Evolutionary conservation across 2,888 invertebrate genomes (phyloP).

Genomic region (Drosophila niveifrons): DNA sequence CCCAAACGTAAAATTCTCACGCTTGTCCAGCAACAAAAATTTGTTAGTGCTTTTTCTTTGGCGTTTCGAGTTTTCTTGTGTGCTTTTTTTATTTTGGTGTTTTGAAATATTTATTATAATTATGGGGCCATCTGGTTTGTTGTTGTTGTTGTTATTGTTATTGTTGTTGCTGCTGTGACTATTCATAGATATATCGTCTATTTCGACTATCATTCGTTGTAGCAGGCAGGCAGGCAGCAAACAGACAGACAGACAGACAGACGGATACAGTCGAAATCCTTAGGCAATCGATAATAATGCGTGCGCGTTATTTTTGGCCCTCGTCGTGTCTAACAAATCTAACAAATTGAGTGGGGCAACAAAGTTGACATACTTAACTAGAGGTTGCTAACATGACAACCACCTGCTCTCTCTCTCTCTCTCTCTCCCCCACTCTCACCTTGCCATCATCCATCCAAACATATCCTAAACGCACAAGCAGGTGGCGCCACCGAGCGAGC

Average conservation of each 20-base stretch:
- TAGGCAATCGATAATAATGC: slow-evolving; percentile 52
- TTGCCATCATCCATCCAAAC: neutral
- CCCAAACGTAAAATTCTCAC: slow-evolving; percentile 71
- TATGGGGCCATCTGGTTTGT: slow-evolving; percentile 42
- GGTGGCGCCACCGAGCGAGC: slow-evolving; percentile 10
- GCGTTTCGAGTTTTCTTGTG: neutral
- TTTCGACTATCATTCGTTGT: slow-evolving; percentile 5
- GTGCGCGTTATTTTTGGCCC: slow-evolving; percentile 47
- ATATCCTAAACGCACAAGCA: neutral
- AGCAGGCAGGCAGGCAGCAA: neutral
- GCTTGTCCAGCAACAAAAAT: slow-evolving; percentile 53
- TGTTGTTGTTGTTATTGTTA: neutral
- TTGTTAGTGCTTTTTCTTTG: neutral
- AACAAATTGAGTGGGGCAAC: slow-evolving; percentile 68
- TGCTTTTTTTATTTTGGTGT: slow-evolving; percentile 2
- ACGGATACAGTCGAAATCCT: slow-evolving; percentile 32
- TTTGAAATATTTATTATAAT: slow-evolving; percentile 75
- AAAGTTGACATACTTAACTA: slow-evolving; percentile 62
- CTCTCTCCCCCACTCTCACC: neutral
- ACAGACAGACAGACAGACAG: neutral
- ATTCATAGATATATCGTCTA: slow-evolving; percentile 41
- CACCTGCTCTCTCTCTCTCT: slow-evolving; percentile 2
- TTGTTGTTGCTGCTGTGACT: slow-evolving; percentile 20
- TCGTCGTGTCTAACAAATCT: slow-evolving; percentile 32
- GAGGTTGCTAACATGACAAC: slow-evolving; percentile 48